Evolutionary conservation across 2,888 invertebrate genomes (phyloP), one percentile per base, ranked within the genome.

Genomic region (Lysandra coridon): DNA sequence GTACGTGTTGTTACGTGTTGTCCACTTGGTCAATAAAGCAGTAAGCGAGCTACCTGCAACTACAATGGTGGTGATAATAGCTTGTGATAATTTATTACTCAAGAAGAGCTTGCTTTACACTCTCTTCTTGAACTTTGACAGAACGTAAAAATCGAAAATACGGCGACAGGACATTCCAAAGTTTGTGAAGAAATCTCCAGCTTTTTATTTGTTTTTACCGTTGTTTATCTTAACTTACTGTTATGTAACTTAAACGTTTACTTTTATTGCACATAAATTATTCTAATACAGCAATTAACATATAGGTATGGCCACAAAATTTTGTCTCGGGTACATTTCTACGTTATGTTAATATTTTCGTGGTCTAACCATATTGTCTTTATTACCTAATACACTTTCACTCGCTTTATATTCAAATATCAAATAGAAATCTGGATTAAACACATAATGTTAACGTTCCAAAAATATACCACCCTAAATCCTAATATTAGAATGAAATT

Each of bases 321-420:
- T 75, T 49, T 30, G 23, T 49, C 75, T 75, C 2, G 75, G 7
- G 44, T 10, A 33, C 30, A 33, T 76, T 49, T 53, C 75, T 14
- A 33, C 14, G 53, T 33, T 49, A 75, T 75, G 75, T 75, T 75
- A 75, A 75, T 74, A 49, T 74, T 75, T 49, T 75, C 75, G 75
- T 75, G 75, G 75, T 49, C 44, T 23, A 75, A 75, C 75, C 57
- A 37, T 30, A 17, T 57, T 49, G 76, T 76, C 53, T 49, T 44
- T 30, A 12, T 76, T 76, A 57, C 33, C 53, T 76, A 57, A 76
- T 76, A 6, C 75, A 57, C 76, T 76, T 76, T 76, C 76, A 76
- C 76, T 57, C 33, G 76, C 53, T 76, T 76, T 76, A n/a, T 33
- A 57, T 76, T 75, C 30, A 44, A 14, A 53, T 57, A 76, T 53